These are phyloP conservation scores for Candidula unifasciata DNA, from an alignment of 2,888 invertebrate species.

Conservation along the genomic window DNA sequence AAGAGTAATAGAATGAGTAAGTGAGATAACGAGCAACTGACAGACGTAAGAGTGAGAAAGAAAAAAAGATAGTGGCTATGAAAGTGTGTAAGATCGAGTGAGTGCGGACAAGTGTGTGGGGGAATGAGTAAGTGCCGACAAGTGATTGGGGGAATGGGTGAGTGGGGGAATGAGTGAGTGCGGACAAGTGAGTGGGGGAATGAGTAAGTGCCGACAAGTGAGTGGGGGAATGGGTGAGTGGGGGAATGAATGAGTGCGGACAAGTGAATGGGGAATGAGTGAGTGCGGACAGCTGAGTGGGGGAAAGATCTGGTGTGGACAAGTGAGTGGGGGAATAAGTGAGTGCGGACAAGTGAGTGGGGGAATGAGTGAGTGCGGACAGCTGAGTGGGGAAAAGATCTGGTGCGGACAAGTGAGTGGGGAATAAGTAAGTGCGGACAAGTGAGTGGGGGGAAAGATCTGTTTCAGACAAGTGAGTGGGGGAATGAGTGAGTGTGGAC, in stretches of 20 bases:
- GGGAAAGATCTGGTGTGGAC: too few species aligned
- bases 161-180: neutral
- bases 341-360: too few species aligned
- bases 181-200: neutral
- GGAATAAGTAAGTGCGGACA: neutral
- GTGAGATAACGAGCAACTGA: constrained; percentile 1
- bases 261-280: too few species aligned
- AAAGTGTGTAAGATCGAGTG: neutral
- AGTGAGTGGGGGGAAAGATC: too few species aligned
- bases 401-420: too few species aligned
- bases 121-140: neutral
- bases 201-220: neutral
- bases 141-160: neutral
- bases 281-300: too few species aligned
- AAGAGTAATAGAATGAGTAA: neutral
- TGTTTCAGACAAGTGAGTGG: too few species aligned
- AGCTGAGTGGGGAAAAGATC: too few species aligned
- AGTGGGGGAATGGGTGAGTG: neutral
- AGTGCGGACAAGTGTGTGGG: constrained; percentile 14
- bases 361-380: too few species aligned
- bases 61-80: neutral
- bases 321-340: too few species aligned
- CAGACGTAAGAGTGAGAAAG: constrained; percentile 13
- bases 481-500: too few species aligned
- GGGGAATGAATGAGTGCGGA: too few species aligned